These are phyloP conservation scores for Epicampocera succincta DNA, from an alignment of 2,888 invertebrate species.

Conservation along the genomic window DNA sequence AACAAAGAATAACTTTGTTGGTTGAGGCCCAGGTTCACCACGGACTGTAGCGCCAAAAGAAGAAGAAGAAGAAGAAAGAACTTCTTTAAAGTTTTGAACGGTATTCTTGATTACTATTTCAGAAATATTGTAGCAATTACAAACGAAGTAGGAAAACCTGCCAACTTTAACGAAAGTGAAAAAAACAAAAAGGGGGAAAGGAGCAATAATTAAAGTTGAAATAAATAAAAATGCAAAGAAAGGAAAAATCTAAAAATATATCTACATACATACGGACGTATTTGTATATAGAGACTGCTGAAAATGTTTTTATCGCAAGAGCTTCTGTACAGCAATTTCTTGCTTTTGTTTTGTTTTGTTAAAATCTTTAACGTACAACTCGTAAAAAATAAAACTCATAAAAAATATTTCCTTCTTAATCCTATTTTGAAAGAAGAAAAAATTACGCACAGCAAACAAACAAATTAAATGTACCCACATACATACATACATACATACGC, in stretches of 20 bases:
- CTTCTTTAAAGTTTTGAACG: slow-evolving; percentile 9
- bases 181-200: not conserved
- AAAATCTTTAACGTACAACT: slow-evolving; percentile 44
- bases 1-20: no score
- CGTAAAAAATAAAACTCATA: slow-evolving; percentile 56
- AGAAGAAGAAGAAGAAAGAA: slow-evolving; percentile 21
- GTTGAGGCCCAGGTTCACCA: no score
- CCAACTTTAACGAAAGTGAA: not conserved
- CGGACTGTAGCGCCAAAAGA: slow-evolving; percentile 41
- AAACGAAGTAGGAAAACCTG: slow-evolving; percentile 11
- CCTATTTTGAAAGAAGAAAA: slow-evolving; percentile 18
- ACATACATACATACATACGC: not conserved
- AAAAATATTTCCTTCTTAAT: slow-evolving; percentile 45
- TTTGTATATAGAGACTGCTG: slow-evolving; percentile 43
- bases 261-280: not conserved
- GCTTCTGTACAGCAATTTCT: not conserved
- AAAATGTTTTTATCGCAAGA: slow-evolving; percentile 40
- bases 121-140: slow-evolving; percentile 52
- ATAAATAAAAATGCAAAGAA: slow-evolving; percentile 16
- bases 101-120: slow-evolving; percentile 49
- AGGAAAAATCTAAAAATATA: slow-evolving; percentile 3
- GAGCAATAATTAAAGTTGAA: no score
- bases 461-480: no score
- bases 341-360: slow-evolving; percentile 14
- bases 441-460: not conserved